These are phyloP conservation scores for Tiliqua scincoides DNA, from an alignment of 2,113 vertebrate genomes.

Conservation along the genomic window DNA sequence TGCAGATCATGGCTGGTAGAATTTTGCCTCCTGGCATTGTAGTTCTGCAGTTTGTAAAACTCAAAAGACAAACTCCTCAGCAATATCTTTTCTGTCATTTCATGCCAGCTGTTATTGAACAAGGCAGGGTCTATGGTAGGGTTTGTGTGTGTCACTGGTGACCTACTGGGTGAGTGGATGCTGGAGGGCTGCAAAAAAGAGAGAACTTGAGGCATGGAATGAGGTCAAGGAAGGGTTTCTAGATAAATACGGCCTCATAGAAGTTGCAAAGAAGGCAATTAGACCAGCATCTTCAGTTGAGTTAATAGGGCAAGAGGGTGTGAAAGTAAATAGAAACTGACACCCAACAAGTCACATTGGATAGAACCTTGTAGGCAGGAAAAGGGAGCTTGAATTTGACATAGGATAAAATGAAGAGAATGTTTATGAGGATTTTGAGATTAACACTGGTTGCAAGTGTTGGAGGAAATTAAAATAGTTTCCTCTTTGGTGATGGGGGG, in stretches of 20 bases:
- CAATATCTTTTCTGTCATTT: neutral
- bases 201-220: conserved; percentile 25
- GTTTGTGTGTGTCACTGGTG: neutral
- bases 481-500: no score
- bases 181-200: neutral
- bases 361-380: neutral
- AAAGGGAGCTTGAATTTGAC: neutral
- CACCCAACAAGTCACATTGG: neutral
- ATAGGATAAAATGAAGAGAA: neutral
- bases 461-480: no score
- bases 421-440: neutral
- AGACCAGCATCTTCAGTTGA: conserved; percentile 18
- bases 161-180: neutral
- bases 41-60: neutral
- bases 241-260: conserved; percentile 2
- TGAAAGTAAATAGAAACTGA: conserved; percentile 28
- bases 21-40: neutral
- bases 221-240: conserved; percentile 9
- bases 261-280: conserved; percentile 22
- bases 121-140: neutral
- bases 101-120: neutral
- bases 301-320: conserved; percentile 24
- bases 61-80: neutral
- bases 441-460: neutral
- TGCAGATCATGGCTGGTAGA: neutral